Base-by-base conservation (phyloP, 2,888 invertebrate genomes). In the Drosophila histrio region DNA sequence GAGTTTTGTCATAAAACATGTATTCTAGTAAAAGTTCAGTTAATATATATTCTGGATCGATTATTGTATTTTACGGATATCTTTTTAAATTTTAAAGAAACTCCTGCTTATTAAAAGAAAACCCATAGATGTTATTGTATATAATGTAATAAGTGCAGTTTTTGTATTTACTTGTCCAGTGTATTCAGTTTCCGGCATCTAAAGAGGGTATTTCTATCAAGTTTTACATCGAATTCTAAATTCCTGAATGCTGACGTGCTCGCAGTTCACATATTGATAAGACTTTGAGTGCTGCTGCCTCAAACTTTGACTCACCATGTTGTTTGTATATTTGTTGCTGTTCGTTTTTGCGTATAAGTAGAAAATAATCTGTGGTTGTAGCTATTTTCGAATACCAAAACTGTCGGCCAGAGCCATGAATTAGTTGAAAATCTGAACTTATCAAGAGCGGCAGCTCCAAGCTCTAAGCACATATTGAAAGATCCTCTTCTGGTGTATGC, bases 391-490 rank as follows among this genome's bases (percentile, higher is more conserved):
- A 67, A 58, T 64, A 38, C 43, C 52, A 57, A 61, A 39, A 54
- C 43, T 59, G 61, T 44, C 66, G 41, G 39, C 24, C 59, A 53
- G 68, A 59, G 59, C 73, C 72, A 77, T 66, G 72, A 75, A 71
- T 89, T 87, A 89, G 89, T 89, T 86, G 77, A 65, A 74, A 78
- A 71, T 75, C 75, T 69, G 78, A 71, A 72, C 76, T 83, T 77
- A 75, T 77, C 73, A 73, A 54, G 73, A 78, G 72, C 75, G 54
- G 77, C 39, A 43, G 19, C 11, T 1, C 39, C 30, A 66, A 66
- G 46, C 36, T 17, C 7, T 61, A 47, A 41, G 3, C 38, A 47
- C 41, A 60, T 28, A 53, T 53, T 52, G 32, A 34, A 61, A 59
- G 34, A 66, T 56, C 53, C 56, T 53, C 57, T 53, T 43, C 43